A percentile compares a stretch with the other conserved stretches of the same genome.
phyloP scores from a whole-genome alignment of 2,888 invertebrate species.

The Drosophila subquinaria region DNA sequence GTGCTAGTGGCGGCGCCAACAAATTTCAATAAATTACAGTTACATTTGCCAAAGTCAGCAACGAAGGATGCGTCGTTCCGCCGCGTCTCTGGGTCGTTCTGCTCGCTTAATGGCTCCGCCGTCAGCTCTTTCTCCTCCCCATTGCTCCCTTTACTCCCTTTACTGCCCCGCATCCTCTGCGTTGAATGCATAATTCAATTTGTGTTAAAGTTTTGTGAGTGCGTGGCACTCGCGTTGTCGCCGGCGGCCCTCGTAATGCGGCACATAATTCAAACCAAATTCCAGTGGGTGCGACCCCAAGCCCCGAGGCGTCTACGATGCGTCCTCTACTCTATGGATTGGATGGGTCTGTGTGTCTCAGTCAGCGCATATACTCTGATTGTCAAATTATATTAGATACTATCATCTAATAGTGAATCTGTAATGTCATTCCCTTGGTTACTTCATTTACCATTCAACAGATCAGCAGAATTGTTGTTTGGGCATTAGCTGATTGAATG shows the following conservation, averaged over 20 bases:
- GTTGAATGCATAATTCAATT: constrained; percentile 75
- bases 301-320: not conserved
- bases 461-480: constrained; percentile 4
- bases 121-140: constrained; percentile 11
- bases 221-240: constrained; percentile 60
- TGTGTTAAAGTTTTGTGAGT: constrained; percentile 72
- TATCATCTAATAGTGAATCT: constrained; percentile 3
- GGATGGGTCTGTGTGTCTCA: constrained; percentile 20
- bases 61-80: constrained; percentile 13
- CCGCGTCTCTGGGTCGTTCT: constrained; percentile 35
- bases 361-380: constrained; percentile 9
- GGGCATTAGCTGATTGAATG: constrained; percentile 1
- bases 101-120: constrained; percentile 56
- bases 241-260: constrained; percentile 61
- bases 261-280: constrained; percentile 73
- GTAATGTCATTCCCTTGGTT: not conserved
- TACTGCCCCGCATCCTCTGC: not conserved
- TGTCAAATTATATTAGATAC: constrained; percentile 15
- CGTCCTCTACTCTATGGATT: constrained; percentile 7
- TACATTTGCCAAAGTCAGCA: constrained; percentile 75
- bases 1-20: constrained; percentile 62
- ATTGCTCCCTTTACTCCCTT: not conserved
- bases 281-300: constrained; percentile 26
- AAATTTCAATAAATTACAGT: constrained; percentile 80
- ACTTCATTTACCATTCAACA: constrained; percentile 2